Evolutionary conservation across 1,140 invertebrate genomes (phyloP).

Genomic region (Bombus haemorrhoidalis): DNA sequence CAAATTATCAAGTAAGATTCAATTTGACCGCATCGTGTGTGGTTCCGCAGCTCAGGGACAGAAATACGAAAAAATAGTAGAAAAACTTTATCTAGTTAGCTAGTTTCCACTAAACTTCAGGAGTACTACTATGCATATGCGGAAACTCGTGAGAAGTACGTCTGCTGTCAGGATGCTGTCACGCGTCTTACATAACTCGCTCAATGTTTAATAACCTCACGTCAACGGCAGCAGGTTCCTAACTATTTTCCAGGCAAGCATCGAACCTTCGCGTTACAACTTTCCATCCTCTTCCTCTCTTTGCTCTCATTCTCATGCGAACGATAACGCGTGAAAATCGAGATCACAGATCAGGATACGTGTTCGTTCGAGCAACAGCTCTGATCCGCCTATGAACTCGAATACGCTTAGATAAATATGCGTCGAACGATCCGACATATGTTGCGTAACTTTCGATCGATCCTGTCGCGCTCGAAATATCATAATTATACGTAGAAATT

Average conservation of each 20-base stretch:
- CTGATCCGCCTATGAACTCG: neutral
- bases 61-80: neutral
- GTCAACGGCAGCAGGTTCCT: conserved; percentile 1
- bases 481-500: conserved; percentile 60
- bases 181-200: conserved; percentile 5
- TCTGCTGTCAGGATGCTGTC: neutral
- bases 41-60: too few species aligned
- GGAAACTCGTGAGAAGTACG: neutral
- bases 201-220: conserved; percentile 18
- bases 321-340: neutral
- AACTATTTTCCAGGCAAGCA: neutral
- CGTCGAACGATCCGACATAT: conserved; percentile 35
- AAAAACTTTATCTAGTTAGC: neutral
- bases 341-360: neutral
- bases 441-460: conserved; percentile 48
- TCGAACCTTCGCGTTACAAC: neutral
- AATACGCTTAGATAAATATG: conserved; percentile 17
- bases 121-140: neutral
- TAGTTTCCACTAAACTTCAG: neutral
- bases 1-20: neutral
- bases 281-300: neutral
- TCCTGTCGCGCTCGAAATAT: conserved; percentile 41
- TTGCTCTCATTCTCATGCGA: neutral
- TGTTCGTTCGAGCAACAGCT: too few species aligned
- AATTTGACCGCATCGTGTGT: neutral